Conservation (phyloP, 2,888 invertebrate species). For the Hirtodrosophila confusa region DNA sequence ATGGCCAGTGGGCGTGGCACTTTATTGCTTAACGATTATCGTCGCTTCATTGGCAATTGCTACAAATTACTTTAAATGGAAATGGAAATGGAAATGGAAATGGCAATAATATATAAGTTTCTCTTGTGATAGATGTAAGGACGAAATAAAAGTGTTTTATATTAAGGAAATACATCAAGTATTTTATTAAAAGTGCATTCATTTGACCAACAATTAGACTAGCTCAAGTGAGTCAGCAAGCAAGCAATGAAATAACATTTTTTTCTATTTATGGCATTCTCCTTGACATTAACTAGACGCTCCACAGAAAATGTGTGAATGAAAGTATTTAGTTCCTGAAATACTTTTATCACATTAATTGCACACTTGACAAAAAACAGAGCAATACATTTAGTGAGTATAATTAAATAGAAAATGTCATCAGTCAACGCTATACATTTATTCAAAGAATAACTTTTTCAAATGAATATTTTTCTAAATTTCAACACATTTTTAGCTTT, state of each 20-base stretch:
- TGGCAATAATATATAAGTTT: slow-evolving; percentile 15
- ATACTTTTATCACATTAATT: slow-evolving; percentile 8
- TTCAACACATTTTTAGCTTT: no score
- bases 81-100: slow-evolving; percentile 22
- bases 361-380: not conserved
- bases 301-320: slow-evolving; percentile 10
- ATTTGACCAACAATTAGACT: not conserved
- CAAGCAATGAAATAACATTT: not conserved
- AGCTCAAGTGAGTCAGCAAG: not conserved
- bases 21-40: slow-evolving; percentile 71
- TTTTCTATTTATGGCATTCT: not conserved
- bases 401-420: slow-evolving; percentile 18
- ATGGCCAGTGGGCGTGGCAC: slow-evolving; percentile 47
- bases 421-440: not conserved
- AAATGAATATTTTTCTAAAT: no score
- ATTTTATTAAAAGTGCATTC: no score
- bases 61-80: slow-evolving; percentile 60
- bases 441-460: no score
- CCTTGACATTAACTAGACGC: not conserved
- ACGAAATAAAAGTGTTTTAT: not conserved
- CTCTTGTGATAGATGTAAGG: slow-evolving; percentile 1
- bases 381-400: slow-evolving; percentile 1
- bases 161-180: no score
- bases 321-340: slow-evolving; percentile 10
- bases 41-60: slow-evolving; percentile 60